Conservation (phyloP, 2,888 invertebrate species). For the Rugalucina vietnamica region DNA sequence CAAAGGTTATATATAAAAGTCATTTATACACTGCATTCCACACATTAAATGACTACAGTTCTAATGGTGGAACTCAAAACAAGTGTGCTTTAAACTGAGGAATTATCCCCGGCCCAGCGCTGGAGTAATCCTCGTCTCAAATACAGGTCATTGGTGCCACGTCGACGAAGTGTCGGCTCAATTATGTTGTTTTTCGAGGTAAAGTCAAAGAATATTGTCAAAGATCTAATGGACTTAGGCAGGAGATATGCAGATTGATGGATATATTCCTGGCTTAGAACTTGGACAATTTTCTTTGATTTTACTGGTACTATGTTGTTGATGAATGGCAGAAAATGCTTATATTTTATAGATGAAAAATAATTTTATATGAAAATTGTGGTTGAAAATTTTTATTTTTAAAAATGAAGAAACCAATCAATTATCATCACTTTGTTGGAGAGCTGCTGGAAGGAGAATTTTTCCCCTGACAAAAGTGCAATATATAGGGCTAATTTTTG, state of each 20-base stretch:
- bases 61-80: slow-evolving; percentile 15
- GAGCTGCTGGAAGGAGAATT: neutral
- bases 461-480: neutral
- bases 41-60: slow-evolving; percentile 1
- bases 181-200: neutral
- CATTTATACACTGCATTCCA: slow-evolving; percentile 7
- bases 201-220: neutral
- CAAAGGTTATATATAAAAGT: neutral
- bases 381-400: slow-evolving; percentile 11
- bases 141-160: neutral
- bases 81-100: slow-evolving; percentile 16
- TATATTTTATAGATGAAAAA: slow-evolving; percentile 3
- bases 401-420: neutral
- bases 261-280: neutral
- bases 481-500: neutral
- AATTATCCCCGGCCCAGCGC: neutral
- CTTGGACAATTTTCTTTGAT: neutral
- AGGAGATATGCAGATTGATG: neutral
- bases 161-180: slow-evolving; percentile 11
- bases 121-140: neutral
- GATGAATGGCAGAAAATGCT: slow-evolving; percentile 4
- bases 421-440: neutral
- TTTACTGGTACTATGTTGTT: neutral
- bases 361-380: slow-evolving; percentile 8
- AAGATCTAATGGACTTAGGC: neutral